Evolutionary conservation across 2,888 invertebrate genomes (phyloP).

Genomic region (Tetanocera ferruginea): DNA sequence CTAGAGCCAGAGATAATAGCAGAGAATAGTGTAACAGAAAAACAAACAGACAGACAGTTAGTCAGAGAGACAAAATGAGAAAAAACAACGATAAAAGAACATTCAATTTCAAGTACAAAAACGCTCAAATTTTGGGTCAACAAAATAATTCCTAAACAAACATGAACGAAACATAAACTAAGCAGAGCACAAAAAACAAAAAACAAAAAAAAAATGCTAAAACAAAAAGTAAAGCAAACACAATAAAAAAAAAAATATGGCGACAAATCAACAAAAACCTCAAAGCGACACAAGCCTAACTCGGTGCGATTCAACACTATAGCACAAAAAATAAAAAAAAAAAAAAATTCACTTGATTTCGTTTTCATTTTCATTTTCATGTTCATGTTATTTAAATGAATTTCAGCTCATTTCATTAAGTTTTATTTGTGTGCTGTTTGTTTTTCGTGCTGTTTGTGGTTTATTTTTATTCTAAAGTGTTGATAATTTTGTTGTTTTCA

Average conservation of each 20-base stretch:
- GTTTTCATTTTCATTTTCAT: background rate
- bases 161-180: background rate
- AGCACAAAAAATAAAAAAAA: background rate
- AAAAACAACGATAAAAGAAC: background rate
- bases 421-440: slow-evolving; percentile 9
- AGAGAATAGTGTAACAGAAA: background rate
- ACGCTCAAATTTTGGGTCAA: slow-evolving; percentile 27
- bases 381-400: slow-evolving; percentile 6
- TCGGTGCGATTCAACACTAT: background rate
- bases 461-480: slow-evolving; percentile 17
- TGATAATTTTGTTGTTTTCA: background rate
- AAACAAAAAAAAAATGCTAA: background rate
- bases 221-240: background rate
- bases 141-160: slow-evolving; percentile 10
- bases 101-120: slow-evolving; percentile 24
- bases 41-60: background rate
- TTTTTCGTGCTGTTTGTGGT: background rate
- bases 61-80: background rate
- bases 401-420: slow-evolving; percentile 9
- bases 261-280: no score
- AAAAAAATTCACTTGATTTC: background rate
- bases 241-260: no score
- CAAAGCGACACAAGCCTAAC: no score
- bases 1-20: background rate
- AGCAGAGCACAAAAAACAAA: background rate